Evolutionary conservation across 2,113 vertebrate genomes (phyloP).

Genomic region (Amazona guildingii): DNA sequence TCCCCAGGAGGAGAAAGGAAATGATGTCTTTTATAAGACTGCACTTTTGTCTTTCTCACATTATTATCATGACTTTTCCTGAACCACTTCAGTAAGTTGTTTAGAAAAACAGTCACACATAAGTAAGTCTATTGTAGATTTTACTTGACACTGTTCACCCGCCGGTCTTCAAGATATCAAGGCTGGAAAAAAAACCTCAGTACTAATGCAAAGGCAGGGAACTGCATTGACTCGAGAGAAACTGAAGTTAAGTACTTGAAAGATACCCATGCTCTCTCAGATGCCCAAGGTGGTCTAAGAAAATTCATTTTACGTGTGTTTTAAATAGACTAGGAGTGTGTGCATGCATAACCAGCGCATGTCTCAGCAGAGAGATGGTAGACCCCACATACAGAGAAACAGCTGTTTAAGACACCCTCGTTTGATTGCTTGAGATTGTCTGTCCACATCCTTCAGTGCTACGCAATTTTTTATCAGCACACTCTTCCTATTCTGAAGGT

Average conservation of each 20-base stretch:
- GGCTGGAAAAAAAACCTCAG: neutral
- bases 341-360: fast-evolving
- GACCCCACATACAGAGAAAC: neutral
- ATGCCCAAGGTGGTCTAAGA: neutral
- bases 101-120: neutral
- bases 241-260: neutral
- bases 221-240: neutral
- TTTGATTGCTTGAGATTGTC: neutral
- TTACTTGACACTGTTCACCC: neutral
- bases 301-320: neutral
- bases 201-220: neutral
- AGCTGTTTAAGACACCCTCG: neutral
- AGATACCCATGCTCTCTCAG: neutral
- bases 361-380: neutral
- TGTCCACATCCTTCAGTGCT: neutral
- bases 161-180: neutral
- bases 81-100: neutral
- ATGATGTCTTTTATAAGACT: neutral
- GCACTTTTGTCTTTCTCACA: neutral
- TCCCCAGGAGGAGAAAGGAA: neutral
- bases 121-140: neutral
- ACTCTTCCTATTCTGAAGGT: neutral
- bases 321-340: neutral
- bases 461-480: neutral
- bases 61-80: neutral